Percentiles rank a stretch among this genome's conserved stretches.
Conservation (phyloP, 64 coral and sea anemone genomes). For the Exaiptasia diaphana region DNA sequence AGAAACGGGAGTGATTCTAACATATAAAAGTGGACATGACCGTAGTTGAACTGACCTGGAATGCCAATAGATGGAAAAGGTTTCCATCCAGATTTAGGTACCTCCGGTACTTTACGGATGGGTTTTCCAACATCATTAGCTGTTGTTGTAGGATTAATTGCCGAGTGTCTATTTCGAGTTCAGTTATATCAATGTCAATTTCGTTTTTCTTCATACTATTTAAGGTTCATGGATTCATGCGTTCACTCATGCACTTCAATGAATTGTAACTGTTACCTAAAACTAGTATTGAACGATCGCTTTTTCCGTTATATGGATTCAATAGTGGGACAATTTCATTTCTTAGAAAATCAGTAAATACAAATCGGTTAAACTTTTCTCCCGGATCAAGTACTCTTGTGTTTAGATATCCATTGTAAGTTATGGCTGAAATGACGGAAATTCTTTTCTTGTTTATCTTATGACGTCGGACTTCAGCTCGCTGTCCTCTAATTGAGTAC, state of each 20-base stretch:
- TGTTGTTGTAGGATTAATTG: neutral
- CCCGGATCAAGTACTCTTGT: neutral
- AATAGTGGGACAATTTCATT: slow-evolving; percentile 14
- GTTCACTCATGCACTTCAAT: neutral
- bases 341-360: slow-evolving; percentile 21
- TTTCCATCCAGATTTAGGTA: slow-evolving; percentile 30
- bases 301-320: slow-evolving; percentile 33
- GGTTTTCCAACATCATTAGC: neutral
- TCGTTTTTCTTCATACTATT: slow-evolving; percentile 43
- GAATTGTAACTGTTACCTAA: neutral
- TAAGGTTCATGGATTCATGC: neutral
- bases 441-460: neutral
- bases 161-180: slow-evolving; percentile 2
- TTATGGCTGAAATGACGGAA: neutral
- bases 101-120: neutral
- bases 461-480: neutral
- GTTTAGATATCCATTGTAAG: neutral
- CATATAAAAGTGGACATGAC: slow-evolving; percentile 19
- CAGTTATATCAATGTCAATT: neutral
- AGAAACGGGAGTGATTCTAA: slow-evolving; percentile 6
- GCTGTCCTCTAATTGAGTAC: too few relatives aligned
- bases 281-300: neutral
- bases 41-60: neutral
- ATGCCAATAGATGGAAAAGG: neutral
- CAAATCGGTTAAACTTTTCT: neutral